phyloP scores from a whole-genome alignment of 2,113 vertebrate species.

The Phocoena phocoena region DNA sequence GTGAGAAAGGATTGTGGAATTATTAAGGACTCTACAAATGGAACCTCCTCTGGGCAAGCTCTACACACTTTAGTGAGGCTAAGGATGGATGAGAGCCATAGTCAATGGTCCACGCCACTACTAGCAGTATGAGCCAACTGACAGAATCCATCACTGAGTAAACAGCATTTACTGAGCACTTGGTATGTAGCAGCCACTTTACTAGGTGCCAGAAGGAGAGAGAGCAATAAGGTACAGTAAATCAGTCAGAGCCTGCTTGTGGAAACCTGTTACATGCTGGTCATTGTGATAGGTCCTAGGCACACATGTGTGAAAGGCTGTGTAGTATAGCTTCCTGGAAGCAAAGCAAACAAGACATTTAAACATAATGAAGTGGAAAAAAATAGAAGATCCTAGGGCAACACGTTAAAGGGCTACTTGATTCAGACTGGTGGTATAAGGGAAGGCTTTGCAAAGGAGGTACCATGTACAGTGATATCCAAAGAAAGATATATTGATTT shows the following conservation, averaged over 20 bases:
- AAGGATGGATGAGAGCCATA: not conserved
- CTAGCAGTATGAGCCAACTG: not conserved
- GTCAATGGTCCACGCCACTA: accelerated
- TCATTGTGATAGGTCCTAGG: not conserved
- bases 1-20: not conserved
- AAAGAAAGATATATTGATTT: not conserved
- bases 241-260: not conserved
- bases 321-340: not conserved
- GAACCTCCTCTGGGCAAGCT: accelerated
- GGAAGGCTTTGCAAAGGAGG: not conserved
- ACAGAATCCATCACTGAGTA: not conserved
- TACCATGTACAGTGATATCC: not conserved
- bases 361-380: not conserved
- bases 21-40: not conserved
- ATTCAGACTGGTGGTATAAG: not conserved
- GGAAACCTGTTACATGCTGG: not conserved
- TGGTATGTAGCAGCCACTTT: not conserved
- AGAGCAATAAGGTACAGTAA: not conserved
- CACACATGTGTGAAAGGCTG: not conserved
- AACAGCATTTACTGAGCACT: not conserved
- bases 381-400: not conserved
- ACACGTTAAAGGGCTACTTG: not conserved
- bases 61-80: not conserved
- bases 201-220: not conserved
- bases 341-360: not conserved